Conservation (phyloP, 1,140 invertebrate genomes). For the Bombus balteatus region DNA sequence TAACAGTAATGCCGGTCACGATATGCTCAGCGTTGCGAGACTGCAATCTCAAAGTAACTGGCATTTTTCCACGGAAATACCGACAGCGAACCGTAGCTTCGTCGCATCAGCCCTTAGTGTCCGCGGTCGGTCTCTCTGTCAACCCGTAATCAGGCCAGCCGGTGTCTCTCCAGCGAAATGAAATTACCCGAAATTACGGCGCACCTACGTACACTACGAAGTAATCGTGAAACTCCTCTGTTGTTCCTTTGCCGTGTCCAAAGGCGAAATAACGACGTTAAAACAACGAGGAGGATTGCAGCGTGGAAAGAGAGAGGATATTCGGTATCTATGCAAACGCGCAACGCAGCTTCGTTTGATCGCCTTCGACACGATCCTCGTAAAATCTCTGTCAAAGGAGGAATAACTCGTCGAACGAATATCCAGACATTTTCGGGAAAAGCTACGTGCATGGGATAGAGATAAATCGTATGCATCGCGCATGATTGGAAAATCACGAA, state of each 20-base stretch:
- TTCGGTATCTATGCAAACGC: constrained; percentile 17
- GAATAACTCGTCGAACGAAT: neutral
- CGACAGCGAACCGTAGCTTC: neutral
- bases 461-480: too few species aligned
- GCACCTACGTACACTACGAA: neutral
- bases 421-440: neutral
- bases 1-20: constrained; percentile 51
- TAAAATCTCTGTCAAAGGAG: neutral
- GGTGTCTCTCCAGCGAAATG: constrained; percentile 14
- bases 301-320: too few species aligned
- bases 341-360: neutral
- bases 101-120: neutral
- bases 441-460: neutral
- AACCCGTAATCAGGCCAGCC: constrained; percentile 33
- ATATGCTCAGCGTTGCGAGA: constrained; percentile 25
- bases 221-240: constrained; percentile 2
- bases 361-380: neutral
- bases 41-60: constrained; percentile 34
- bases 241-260: neutral
- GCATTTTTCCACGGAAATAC: constrained; percentile 43
- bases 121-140: constrained; percentile 3
- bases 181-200: constrained; percentile 39
- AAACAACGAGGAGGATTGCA: neutral
- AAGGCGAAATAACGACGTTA: constrained; percentile 15
- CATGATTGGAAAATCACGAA: too few species aligned